These are phyloP conservation scores for Campylomormyrus tamandua DNA, from an alignment of 2,113 vertebrate species.

Conservation along the genomic window DNA sequence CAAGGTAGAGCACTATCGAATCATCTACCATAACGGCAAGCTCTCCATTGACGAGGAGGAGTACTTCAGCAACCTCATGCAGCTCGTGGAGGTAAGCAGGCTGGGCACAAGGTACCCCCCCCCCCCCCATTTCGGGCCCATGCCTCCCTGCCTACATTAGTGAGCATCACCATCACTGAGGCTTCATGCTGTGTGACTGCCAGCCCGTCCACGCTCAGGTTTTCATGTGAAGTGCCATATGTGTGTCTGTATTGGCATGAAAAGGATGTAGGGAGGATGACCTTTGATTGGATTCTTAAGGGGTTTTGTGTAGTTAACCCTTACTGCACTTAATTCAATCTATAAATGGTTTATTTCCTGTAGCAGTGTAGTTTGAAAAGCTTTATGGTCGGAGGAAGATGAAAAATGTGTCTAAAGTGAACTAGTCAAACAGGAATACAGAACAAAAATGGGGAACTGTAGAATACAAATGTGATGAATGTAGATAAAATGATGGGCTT, in stretches of 20 bases:
- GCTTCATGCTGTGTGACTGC: not conserved
- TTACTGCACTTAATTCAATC: not conserved
- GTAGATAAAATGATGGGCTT: not conserved
- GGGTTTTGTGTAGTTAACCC: not conserved
- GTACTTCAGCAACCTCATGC: constrained; percentile 95
- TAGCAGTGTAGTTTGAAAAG: not conserved
- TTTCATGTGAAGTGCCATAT: not conserved
- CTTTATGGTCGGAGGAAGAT: not conserved
- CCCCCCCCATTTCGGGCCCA: constrained; percentile 54
- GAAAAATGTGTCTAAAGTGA: not conserved
- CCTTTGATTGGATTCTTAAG: not conserved
- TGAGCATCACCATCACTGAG: not conserved
- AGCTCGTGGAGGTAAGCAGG: constrained; percentile 87
- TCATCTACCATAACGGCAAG: constrained; percentile 85
- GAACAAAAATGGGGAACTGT: not conserved
- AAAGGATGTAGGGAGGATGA: not conserved
- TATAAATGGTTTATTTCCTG: not conserved
- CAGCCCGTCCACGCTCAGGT: not conserved
- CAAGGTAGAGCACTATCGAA: constrained; percentile 97
- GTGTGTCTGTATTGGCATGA: not conserved
- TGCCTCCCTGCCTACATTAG: not conserved
- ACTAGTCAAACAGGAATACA: not conserved
- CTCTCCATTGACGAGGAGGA: constrained; percentile 89
- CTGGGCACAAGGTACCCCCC: not conserved
- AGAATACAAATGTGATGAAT: not conserved